Evolutionary conservation across 1,140 invertebrate species (phyloP).

Genomic region (Mizuhopecten yessoensis): DNA sequence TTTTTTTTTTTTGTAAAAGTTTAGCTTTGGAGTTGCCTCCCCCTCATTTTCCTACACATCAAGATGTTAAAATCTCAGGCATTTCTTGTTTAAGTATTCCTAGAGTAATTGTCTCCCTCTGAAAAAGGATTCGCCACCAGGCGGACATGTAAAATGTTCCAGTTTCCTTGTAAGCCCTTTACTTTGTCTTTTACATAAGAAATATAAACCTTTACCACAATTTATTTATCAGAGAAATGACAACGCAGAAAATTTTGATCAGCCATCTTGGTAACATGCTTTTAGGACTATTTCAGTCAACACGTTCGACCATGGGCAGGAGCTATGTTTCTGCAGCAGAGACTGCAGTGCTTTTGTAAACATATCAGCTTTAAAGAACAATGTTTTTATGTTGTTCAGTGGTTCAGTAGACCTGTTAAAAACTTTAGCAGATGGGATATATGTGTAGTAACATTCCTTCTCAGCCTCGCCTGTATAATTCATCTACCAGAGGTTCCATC

Average conservation of each 20-base stretch:
- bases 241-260: too few species aligned
- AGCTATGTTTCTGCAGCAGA: neutral
- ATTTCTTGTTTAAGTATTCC: neutral
- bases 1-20: too few species aligned
- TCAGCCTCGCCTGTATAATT: neutral
- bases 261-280: too few species aligned
- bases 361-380: slow-evolving; percentile 34
- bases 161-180: too few species aligned
- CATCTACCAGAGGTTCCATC: neutral
- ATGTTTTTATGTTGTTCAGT: slow-evolving; percentile 25
- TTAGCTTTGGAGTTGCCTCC: neutral
- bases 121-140: too few species aligned
- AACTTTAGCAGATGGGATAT: slow-evolving; percentile 6
- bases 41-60: neutral
- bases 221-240: too few species aligned
- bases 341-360: neutral
- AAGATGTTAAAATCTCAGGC: neutral
- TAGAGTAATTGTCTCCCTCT: too few species aligned
- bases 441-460: neutral
- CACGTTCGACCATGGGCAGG: neutral
- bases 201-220: too few species aligned
- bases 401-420: neutral
- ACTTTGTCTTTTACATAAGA: too few species aligned
- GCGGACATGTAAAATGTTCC: too few species aligned
- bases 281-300: too few species aligned